Evolutionary conservation across 1,140 invertebrate species (phyloP).

Genomic region (Lysiphlebus fabarum): DNA sequence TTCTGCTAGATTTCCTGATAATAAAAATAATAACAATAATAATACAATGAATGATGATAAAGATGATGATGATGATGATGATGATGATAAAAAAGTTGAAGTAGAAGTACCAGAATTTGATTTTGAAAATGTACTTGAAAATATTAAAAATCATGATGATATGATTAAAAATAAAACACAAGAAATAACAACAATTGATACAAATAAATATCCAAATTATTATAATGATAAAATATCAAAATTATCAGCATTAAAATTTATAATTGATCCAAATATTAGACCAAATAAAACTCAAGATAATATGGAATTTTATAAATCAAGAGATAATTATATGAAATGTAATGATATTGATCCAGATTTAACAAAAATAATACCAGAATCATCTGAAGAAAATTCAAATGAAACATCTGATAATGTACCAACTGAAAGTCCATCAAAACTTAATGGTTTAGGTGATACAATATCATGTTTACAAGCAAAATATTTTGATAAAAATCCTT

Average conservation of each 20-base stretch:
- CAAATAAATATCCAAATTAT: slow-evolving; percentile 55
- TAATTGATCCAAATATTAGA: slow-evolving; percentile 48
- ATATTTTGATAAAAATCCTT: slow-evolving; percentile 69
- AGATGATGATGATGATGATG: slow-evolving; percentile 25
- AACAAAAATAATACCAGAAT: slow-evolving; percentile 42
- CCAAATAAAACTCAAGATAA: slow-evolving; percentile 53
- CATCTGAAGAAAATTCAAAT: slow-evolving; percentile 31
- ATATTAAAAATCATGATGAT: slow-evolving; percentile 29
- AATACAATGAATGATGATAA: background rate
- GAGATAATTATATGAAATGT: slow-evolving; percentile 49
- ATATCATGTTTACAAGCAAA: slow-evolving; percentile 72
- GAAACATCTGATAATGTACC: slow-evolving; percentile 36
- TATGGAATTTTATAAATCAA: slow-evolving; percentile 58
- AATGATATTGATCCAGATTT: slow-evolving; percentile 47
- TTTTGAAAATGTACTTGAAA: slow-evolving; percentile 30
- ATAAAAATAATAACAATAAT: slow-evolving; percentile 9
- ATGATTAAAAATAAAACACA: slow-evolving; percentile 12
- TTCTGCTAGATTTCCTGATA: slow-evolving; percentile 34
- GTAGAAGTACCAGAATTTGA: slow-evolving; percentile 42
- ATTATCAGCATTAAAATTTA: slow-evolving; percentile 50
- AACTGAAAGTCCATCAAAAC: slow-evolving; percentile 42
- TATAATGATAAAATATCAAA: slow-evolving; percentile 32
- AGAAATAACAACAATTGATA: slow-evolving; percentile 32
- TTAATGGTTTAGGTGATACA: slow-evolving; percentile 64
- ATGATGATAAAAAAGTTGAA: slow-evolving; percentile 32